Base-by-base conservation (phyloP, 2,113 vertebrate genomes). In the Perca fluviatilis region DNA sequence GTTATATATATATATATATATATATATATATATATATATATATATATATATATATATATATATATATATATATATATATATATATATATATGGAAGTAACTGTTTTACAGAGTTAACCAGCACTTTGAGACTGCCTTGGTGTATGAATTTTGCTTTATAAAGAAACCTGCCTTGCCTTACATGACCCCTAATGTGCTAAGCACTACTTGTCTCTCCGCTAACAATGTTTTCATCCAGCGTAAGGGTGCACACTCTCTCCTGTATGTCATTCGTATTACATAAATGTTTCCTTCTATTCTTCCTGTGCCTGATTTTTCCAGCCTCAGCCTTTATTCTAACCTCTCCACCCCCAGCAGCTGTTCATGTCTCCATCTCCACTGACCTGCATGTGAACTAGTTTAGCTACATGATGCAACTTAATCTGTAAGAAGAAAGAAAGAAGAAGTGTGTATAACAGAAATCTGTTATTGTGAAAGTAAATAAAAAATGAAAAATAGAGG, bases 331-430 rank as follows among this genome's bases (percentile, higher is more conserved):
- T 69, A 57, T 76, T 33, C 77, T 67, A 69, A 77, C 33, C 79
- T 1, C 33, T 43, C 62, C 53, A 27, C 50, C 50, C 60, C 65
- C 16, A 70, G 73, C 77, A 89, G 66, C 69, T 83, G 83, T 73
- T 71, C n/a, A 61, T 51, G 46, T 54, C 33, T 82, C 58, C 73
- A 77, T 77, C 71, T 68, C 67, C 54, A 46, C 70, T 80, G 75
- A 82, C 75, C 86, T 86, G 5, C 62, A 66, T 65, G 51, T 62
- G 70, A 76, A 27, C 21, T 50, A 53, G 36, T 11, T 54, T 27
- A 68, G 79, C 72, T 54, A 88, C 65, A 70, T 23, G 49, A 60
- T 57, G 53, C 51, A 2, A 16, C 25, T 54, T 81, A 47, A 73
- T 66, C 58, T 70, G 43, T 72, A 46, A 67, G 36, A 68, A 68